Base-by-base conservation (phyloP, 1,140 invertebrate genomes). In the Cydia splendana region DNA sequence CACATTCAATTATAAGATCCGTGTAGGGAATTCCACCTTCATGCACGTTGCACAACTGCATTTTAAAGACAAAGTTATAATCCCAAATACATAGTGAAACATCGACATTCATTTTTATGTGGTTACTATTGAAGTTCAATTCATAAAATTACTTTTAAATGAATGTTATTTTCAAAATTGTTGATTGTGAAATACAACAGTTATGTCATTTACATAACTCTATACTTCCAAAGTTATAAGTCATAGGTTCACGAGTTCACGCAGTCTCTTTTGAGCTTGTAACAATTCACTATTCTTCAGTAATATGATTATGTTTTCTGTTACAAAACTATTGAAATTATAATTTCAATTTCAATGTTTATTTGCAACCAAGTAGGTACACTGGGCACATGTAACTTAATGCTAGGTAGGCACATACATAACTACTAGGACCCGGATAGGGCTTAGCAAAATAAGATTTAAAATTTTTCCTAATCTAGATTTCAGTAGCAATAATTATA, bases 151-250 rank as follows among this genome's bases (percentile, higher is more conserved):
- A 15, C 45, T 15, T 48, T 48, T 13, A 15, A 48, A 48, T 45
- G 10, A 4, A 45, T 15, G 0, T 15, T 3, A 48, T 15, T 48
- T 69, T 34, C 2, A 30, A 6, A 15, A 30, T 4, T 28, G 30
- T 2, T 15, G 24, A 18, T 71, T 71, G 34, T 42, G 67, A 71
- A 71, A 71, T 38, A 71, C 9, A 7, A 69, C 67, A 71, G 67
- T 62, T 62, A 62, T 62, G 67, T 71, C 67, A 38, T 71, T 71
- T 71, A 71, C 38, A 71, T 71, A 71, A 71, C 67, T 15, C 30
- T 13, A 71, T 45, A n/a, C 34, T 5, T 18, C 34, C 34, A 38
- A 71, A 71, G 67, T 71, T 71, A 38, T 42, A 42, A 71, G 67
- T 45, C n/a, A 71, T 24, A 71, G 45, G 67, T 71, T 71, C 12